These are phyloP conservation scores for Myxocyprinus asiaticus DNA, from an alignment of 2,113 vertebrate species.

Conservation along the genomic window DNA sequence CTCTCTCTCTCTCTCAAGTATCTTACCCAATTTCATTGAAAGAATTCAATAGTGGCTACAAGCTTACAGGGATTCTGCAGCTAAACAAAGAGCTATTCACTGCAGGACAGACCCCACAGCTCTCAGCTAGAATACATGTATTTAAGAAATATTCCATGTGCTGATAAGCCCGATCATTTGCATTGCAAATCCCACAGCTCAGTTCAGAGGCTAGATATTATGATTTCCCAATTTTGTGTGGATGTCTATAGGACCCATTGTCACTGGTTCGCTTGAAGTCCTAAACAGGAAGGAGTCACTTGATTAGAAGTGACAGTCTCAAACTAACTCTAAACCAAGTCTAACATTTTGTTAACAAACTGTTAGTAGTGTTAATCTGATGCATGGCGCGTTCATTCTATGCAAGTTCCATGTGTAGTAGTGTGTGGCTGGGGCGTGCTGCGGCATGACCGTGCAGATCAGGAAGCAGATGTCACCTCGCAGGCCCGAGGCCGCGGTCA, in stretches of 20 bases:
- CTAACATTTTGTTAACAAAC: not conserved
- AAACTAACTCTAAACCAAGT: not conserved
- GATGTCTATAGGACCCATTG: conserved; percentile 7
- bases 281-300: not conserved
- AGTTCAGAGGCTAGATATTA: not conserved
- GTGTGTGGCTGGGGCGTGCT: conserved; percentile 2
- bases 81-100: conserved; percentile 59
- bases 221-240: not conserved
- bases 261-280: not conserved
- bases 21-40: conserved; percentile 34
- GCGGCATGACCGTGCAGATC: not conserved
- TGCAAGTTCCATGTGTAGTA: not conserved
- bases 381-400: not conserved
- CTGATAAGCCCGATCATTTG: conserved; percentile 10
- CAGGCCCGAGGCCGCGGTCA: not conserved
- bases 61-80: conserved; percentile 17
- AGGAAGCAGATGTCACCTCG: conserved; percentile 21
- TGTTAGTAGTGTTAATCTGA: not conserved
- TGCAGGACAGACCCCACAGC: not conserved
- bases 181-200: not conserved
- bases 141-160: conserved; percentile 24
- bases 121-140: conserved; percentile 30
- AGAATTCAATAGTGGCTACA: conserved; percentile 42
- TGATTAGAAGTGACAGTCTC: not conserved
- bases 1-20: conserved; percentile 41